A percentile compares a stretch with the other conserved stretches of the same genome.
phyloP scores from a whole-genome alignment of 1,140 invertebrate genomes.

The Drosophila setifemur region DNA sequence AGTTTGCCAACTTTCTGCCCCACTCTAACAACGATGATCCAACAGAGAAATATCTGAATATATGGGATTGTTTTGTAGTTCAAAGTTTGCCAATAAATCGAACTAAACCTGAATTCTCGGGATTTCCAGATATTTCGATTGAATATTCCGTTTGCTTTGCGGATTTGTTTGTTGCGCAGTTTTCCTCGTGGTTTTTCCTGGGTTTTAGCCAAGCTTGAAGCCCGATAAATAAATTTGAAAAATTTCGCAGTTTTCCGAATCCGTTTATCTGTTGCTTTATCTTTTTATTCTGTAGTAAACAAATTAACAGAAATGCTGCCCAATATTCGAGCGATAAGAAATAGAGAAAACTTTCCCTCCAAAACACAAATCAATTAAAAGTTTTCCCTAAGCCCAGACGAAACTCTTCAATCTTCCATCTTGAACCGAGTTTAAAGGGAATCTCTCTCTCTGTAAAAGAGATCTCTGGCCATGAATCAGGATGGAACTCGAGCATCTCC shows the following conservation, averaged over 20 bases:
- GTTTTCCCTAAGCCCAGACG: slow-evolving; percentile 23
- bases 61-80: not conserved
- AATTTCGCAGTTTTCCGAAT: slow-evolving; percentile 20
- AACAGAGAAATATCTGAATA: not conserved
- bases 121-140: slow-evolving; percentile 19
- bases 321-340: slow-evolving; percentile 13
- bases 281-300: slow-evolving; percentile 20
- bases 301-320: slow-evolving; percentile 40
- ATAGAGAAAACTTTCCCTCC: slow-evolving; percentile 28
- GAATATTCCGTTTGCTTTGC: slow-evolving; percentile 23
- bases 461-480: slow-evolving; percentile 11
- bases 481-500: not conserved
- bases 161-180: slow-evolving; percentile 29
- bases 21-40: not conserved
- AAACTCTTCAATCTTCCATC: slow-evolving; percentile 28
- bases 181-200: slow-evolving; percentile 20
- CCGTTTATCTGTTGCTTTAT: slow-evolving; percentile 36
- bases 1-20: slow-evolving; percentile 15
- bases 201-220: slow-evolving; percentile 9
- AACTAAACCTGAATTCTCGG: slow-evolving; percentile 13
- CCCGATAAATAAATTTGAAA: slow-evolving; percentile 19
- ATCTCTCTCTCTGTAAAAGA: not conserved
- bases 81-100: slow-evolving; percentile 46
- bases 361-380: slow-evolving; percentile 60
- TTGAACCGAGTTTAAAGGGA: slow-evolving; percentile 20